A percentile compares a stretch with the other conserved stretches of the same genome.
Conservation (phyloP, 2,888 invertebrate genomes). For the Heliconius cydno region DNA sequence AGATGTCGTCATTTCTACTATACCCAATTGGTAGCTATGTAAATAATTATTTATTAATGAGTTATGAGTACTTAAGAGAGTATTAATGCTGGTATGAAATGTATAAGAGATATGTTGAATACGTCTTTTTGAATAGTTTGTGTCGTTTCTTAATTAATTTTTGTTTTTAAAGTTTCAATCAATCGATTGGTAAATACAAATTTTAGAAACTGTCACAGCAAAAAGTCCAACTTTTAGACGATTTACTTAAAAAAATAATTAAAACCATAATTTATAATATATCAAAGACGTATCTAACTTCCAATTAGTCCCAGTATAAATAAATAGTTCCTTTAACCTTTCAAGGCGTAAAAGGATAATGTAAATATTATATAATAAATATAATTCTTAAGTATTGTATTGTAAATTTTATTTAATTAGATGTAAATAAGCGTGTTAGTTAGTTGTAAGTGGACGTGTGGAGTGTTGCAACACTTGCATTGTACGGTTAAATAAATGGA, state of each 20-base stretch:
- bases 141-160: background rate
- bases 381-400: slow-evolving; percentile 45
- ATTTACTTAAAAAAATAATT: background rate
- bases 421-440: slow-evolving; percentile 52
- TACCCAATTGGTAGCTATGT: slow-evolving; percentile 7
- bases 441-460: slow-evolving; percentile 54
- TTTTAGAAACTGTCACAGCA: background rate
- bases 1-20: background rate
- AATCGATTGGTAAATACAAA: background rate
- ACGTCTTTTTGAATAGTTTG: slow-evolving; percentile 2
- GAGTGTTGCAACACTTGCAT: slow-evolving; percentile 61
- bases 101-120: background rate
- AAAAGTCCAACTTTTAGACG: background rate
- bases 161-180: background rate
- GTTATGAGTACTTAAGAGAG: slow-evolving; percentile 23
- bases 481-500: slow-evolving; percentile 61
- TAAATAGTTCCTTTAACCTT: slow-evolving; percentile 59
- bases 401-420: slow-evolving; percentile 60
- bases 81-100: slow-evolving; percentile 16
- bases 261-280: background rate
- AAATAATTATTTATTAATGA: slow-evolving; percentile 27
- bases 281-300: slow-evolving; percentile 3
- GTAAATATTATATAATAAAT: slow-evolving; percentile 57
- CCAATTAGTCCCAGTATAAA: slow-evolving; percentile 24
- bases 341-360: slow-evolving; percentile 45